Conservation (phyloP, 2,888 invertebrate genomes). For the Coenonympha glycerion region DNA sequence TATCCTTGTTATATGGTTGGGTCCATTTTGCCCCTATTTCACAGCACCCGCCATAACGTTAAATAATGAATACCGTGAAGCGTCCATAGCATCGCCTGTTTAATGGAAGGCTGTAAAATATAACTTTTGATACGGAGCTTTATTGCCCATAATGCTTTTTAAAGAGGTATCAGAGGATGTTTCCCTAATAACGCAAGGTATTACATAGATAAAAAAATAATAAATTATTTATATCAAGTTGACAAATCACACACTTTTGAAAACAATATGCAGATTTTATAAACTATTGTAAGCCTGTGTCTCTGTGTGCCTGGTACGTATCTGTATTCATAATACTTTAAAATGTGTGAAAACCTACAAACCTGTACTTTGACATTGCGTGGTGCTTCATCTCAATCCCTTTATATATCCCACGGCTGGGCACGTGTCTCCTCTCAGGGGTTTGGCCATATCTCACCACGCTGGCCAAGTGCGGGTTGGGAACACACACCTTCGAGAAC, state of each 20-base stretch:
- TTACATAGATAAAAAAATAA: not conserved
- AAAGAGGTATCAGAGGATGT: not conserved
- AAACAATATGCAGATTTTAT: too few species aligned
- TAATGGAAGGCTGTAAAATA: conserved; percentile 2
- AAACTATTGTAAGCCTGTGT: too few species aligned
- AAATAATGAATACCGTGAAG: not conserved
- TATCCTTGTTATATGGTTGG: not conserved
- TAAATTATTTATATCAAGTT: not conserved
- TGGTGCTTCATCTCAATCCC: too few species aligned
- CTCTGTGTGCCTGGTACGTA: too few species aligned
- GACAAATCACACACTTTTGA: not conserved
- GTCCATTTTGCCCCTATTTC: not conserved
- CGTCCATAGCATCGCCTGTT: not conserved
- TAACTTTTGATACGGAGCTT: conserved; percentile 1
- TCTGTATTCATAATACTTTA: too few species aligned
- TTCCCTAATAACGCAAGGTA: not conserved
- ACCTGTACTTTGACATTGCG: too few species aligned
- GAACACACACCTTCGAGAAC: too few species aligned
- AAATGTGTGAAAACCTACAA: too few species aligned
- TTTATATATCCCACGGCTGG: too few species aligned
- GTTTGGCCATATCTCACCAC: too few species aligned
- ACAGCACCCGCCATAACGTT: not conserved
- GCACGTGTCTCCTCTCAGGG: too few species aligned
- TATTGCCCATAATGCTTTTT: not conserved
- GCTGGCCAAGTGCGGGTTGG: too few species aligned